Conservation (phyloP, 2,888 invertebrate species). For the Agrochola litura region DNA sequence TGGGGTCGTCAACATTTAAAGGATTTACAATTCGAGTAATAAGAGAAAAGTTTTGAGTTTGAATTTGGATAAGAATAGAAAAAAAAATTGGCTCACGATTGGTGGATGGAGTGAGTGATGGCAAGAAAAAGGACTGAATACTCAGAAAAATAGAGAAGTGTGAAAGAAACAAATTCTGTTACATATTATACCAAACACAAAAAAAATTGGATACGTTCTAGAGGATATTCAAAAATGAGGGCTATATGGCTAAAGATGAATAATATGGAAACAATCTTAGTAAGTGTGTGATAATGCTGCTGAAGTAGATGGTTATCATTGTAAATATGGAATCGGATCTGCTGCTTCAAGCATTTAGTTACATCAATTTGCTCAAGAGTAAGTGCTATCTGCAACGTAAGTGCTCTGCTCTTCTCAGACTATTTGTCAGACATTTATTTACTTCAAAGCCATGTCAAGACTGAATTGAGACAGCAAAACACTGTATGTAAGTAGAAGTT, state of each 20-base stretch:
- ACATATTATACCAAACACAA: not conserved
- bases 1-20: conserved; percentile 74
- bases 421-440: no score
- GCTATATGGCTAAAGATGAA: not conserved
- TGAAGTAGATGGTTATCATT: not conserved
- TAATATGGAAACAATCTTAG: not conserved
- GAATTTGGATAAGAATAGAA: no score
- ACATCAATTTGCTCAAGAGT: not conserved
- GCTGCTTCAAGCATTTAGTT: not conserved
- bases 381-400: not conserved
- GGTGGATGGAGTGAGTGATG: not conserved
- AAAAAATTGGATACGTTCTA: not conserved
- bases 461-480: no score
- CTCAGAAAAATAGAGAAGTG: not conserved
- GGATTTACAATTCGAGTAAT: not conserved
- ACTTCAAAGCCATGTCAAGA: not conserved
- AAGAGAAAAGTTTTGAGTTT: conserved; percentile 15
- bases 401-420: not conserved
- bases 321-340: not conserved
- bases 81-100: not conserved
- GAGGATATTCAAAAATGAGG: not conserved
- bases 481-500: not conserved
- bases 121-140: not conserved
- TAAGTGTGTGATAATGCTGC: not conserved
- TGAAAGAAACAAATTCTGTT: not conserved